Evolutionary conservation across 2,888 invertebrate genomes (phyloP).

Genomic region (Alloplasta piceator): DNA sequence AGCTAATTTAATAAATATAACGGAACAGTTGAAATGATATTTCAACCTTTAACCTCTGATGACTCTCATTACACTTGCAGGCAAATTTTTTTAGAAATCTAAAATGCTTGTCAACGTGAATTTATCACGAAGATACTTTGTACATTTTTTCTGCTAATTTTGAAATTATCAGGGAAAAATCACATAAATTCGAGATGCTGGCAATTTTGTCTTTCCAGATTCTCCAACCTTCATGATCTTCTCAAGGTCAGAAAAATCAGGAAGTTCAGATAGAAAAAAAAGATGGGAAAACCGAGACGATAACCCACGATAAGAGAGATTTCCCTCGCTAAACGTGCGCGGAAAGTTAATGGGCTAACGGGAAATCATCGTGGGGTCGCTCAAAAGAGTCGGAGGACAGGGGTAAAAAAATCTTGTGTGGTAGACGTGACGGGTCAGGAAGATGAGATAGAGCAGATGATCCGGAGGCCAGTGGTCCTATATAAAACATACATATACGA

Average conservation of each 20-base stretch:
- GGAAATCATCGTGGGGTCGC: constrained; percentile 49
- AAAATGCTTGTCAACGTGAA: too few species aligned
- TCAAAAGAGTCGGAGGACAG: constrained; percentile 23
- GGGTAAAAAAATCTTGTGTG: constrained; percentile 62
- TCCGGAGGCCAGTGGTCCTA: constrained; percentile 40
- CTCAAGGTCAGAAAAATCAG: not conserved
- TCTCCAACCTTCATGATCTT: too few species aligned
- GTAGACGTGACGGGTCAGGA: constrained; percentile 64
- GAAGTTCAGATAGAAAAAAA: not conserved
- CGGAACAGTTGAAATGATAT: too few species aligned
- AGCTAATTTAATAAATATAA: too few species aligned
- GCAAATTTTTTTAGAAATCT: too few species aligned
- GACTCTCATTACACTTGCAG: too few species aligned
- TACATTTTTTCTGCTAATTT: too few species aligned
- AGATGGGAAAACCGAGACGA: constrained; percentile 10
- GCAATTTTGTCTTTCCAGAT: too few species aligned
- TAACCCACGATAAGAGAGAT: constrained; percentile 47
- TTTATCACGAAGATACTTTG: too few species aligned
- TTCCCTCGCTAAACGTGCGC: constrained; percentile 55
- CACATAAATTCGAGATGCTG: too few species aligned
- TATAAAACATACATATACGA: not conserved
- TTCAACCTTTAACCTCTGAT: too few species aligned
- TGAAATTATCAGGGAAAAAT: too few species aligned
- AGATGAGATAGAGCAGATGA: constrained; percentile 41
- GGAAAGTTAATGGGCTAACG: constrained; percentile 62